A percentile compares a stretch with the other conserved stretches of the same genome.
Evolutionary conservation across 2,797 vertebrate genomes (phyloP).

Genomic region (Tangara arthus): DNA sequence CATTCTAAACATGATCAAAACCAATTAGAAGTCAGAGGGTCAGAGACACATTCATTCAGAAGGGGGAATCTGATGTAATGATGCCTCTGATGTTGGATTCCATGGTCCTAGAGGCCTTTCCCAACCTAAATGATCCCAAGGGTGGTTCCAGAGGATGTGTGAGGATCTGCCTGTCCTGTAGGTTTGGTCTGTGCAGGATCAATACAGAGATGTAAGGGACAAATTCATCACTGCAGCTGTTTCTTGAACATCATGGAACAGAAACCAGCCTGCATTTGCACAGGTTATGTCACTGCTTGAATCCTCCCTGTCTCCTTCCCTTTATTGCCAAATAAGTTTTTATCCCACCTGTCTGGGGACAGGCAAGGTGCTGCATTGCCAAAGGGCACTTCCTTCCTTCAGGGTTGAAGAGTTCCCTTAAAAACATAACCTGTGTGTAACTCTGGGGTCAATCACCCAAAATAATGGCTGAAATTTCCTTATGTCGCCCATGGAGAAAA

Average conservation of each 20-base stretch:
- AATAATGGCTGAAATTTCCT: neutral
- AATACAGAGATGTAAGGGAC: neutral
- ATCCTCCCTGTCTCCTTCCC: neutral
- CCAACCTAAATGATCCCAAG: rapidly evolving
- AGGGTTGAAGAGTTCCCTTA: neutral
- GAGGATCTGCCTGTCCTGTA: neutral
- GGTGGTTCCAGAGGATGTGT: neutral
- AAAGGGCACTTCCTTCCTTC: neutral
- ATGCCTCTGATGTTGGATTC: neutral
- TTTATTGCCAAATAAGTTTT: neutral
- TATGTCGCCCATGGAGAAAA: rapidly evolving
- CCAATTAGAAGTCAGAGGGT: neutral
- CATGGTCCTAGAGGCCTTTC: neutral
- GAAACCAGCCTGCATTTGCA: neutral
- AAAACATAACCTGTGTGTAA: neutral
- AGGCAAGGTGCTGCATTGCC: neutral
- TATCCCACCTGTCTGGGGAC: neutral
- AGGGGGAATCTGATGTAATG: neutral
- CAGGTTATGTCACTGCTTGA: neutral
- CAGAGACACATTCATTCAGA: neutral
- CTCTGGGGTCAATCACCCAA: neutral
- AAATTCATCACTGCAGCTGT: neutral
- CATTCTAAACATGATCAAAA: neutral
- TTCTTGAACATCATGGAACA: neutral
- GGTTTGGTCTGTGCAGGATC: neutral